Evolutionary conservation across 1,140 invertebrate genomes (phyloP), one percentile per base, ranked within the genome.

Genomic region (Rhyacophila brunnea): DNA sequence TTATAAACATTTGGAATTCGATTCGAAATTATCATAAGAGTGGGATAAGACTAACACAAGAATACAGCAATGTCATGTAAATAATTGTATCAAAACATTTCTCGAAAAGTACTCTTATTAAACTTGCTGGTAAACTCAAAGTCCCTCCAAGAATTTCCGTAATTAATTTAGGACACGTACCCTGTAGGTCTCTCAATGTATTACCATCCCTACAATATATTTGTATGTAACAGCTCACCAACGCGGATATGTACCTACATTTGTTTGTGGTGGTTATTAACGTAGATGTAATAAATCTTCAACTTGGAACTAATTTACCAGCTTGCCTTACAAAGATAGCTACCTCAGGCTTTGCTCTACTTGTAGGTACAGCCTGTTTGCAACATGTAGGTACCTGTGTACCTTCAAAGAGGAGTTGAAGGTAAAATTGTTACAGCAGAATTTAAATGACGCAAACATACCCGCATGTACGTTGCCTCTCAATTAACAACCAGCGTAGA

Each of bases 301-400:
- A 58, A 60, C 51, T 64, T 64, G 58, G 49, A 64, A 64, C 62
- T 64, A 60, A 64, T 60, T 64, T 60, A 60, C 53, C 62, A 36
- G 58, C 32, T 49, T 43, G 48, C 35, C 35, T 49, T 9, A 28
- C 23, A 28, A 28, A 28, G 23, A 28, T 28, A 28, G 23, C 23
- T 28, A 28, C 23, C 23, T 28, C 23, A 28, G 23, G 23, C 23
- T 28, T 28, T 28, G 23, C 23, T 28, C 23, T 28, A 28, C 23
- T 28, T 28, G 23, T 28, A 28, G 23, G 23, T 28, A 5, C 23
- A 5, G 23, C 23, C 23, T 9, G 23, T 28, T 28, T 28, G 23
- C 9, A n/a, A n/a, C n/a, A n/a, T n/a, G n/a, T n/a, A n/a, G n/a
- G 23, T 28, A 28, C 9, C 3, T 28, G 23, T 28, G 9, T 28